Conservation (phyloP, 2,888 invertebrate species). For the Scaptomyza polygonia region DNA sequence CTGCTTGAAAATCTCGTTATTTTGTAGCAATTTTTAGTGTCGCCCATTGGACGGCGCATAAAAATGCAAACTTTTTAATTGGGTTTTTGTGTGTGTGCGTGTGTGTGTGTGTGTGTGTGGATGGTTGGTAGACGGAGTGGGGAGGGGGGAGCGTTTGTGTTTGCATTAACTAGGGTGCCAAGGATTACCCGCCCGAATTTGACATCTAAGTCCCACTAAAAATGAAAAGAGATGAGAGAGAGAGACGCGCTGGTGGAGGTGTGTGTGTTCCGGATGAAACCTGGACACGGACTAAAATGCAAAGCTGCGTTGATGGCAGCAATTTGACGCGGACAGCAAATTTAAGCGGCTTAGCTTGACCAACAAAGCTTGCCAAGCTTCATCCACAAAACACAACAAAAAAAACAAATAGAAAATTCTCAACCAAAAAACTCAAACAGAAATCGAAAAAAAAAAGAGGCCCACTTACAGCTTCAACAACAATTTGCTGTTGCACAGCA, state of each 20-base stretch:
- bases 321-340: constrained; percentile 72
- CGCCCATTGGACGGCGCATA: constrained; percentile 59
- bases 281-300: constrained; percentile 13
- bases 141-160: too few species aligned
- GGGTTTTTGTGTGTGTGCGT: constrained; percentile 54
- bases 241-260: neutral
- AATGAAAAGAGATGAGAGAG: neutral
- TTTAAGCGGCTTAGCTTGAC: constrained; percentile 77
- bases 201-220: constrained; percentile 41
- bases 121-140: too few species aligned
- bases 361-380: constrained; percentile 54
- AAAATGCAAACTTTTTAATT: constrained; percentile 79
- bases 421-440: neutral
- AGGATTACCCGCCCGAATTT: constrained; percentile 45
- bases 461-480: constrained; percentile 1
- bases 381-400: constrained; percentile 22
- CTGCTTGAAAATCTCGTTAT: constrained; percentile 57
- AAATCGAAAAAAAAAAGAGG: neutral
- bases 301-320: constrained; percentile 73
- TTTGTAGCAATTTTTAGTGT: constrained; percentile 60
- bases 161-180: constrained; percentile 32
- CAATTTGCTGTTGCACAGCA: constrained; percentile 41
- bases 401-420: constrained; percentile 1
- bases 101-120: constrained; percentile 43
- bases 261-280: neutral